A percentile compares a stretch with the other conserved stretches of the same genome.
phyloP scores from a whole-genome alignment of 2,113 vertebrate species.

The Otolemur garnettii region DNA sequence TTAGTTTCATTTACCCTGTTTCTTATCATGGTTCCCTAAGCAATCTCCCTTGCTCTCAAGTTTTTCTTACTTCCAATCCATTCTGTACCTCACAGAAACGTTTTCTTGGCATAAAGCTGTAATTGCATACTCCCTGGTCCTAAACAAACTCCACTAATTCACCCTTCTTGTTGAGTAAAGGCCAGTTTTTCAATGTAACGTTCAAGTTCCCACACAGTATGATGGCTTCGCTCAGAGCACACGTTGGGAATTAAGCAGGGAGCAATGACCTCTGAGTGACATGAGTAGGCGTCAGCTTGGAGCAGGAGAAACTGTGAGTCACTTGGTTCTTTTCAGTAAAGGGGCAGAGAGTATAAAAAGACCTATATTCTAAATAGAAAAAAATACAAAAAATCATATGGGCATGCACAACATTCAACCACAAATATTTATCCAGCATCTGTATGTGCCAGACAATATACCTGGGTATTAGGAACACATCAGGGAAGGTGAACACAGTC shows the following conservation, averaged over 20 bases:
- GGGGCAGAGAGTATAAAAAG: constrained; percentile 3
- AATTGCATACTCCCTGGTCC: background rate
- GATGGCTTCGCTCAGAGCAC: background rate
- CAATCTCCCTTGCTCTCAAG: background rate
- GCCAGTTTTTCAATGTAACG: background rate
- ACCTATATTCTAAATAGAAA: background rate
- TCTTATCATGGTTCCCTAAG: background rate
- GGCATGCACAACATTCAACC: background rate
- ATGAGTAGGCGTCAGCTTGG: background rate
- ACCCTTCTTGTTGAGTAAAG: background rate
- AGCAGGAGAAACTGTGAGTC: constrained; percentile 44
- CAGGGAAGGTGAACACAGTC: background rate
- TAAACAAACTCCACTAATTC: background rate
- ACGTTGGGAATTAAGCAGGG: rapidly evolving
- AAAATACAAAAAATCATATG: background rate
- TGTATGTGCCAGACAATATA: background rate
- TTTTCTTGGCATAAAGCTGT: background rate
- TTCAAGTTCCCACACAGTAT: background rate
- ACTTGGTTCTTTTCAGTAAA: constrained; percentile 3
- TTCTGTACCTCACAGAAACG: background rate
- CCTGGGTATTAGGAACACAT: background rate
- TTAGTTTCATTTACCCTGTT: background rate
- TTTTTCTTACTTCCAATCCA: background rate
- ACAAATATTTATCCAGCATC: background rate
- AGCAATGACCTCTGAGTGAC: background rate